Percentiles rank a stretch among this genome's conserved stretches.
phyloP scores from a whole-genome alignment of 2,888 invertebrate species.

The Autographa gamma region DNA sequence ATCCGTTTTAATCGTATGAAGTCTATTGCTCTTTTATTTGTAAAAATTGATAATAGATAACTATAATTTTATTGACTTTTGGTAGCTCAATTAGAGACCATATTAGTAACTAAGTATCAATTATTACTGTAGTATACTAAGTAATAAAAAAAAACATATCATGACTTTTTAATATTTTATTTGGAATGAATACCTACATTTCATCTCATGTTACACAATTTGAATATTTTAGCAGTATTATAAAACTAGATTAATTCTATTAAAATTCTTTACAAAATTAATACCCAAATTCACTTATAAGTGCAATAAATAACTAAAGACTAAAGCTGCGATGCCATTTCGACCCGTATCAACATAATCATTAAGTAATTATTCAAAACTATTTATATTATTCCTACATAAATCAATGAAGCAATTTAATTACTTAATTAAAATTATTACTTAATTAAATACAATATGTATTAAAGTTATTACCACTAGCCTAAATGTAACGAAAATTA shows the following conservation, averaged over 20 bases:
- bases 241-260: neutral
- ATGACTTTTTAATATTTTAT: too few species aligned
- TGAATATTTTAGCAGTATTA: neutral
- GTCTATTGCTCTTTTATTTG: too few species aligned
- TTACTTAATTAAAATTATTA: constrained; percentile 9
- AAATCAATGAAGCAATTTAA: constrained; percentile 5
- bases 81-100: too few species aligned
- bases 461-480: constrained; percentile 5
- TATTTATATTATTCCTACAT: constrained; percentile 3
- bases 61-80: too few species aligned
- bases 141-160: too few species aligned
- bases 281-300: neutral
- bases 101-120: too few species aligned
- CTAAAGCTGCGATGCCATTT: neutral
- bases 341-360: neutral
- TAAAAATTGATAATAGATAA: too few species aligned
- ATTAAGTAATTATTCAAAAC: constrained; percentile 14
- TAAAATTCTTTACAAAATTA: neutral
- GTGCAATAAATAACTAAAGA: neutral
- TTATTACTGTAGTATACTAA: too few species aligned
- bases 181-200: too few species aligned
- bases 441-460: constrained; percentile 13
- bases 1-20: too few species aligned
- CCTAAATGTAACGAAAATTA: constrained; percentile 22
- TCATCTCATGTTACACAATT: neutral